phyloP scores from a whole-genome alignment of 2,888 invertebrate species.

The Molorchus minor region DNA sequence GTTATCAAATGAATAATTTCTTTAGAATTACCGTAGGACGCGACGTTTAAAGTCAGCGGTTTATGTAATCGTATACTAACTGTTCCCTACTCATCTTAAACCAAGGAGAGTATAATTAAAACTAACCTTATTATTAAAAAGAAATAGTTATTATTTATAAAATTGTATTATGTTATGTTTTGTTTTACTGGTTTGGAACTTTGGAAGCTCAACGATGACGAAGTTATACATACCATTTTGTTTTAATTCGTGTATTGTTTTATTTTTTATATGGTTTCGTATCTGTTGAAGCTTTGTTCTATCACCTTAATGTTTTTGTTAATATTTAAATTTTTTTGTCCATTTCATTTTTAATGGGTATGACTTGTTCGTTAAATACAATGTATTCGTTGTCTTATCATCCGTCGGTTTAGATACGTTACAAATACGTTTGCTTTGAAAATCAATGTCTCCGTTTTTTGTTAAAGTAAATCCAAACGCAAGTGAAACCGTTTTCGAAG shows the following conservation, averaged over 20 bases:
- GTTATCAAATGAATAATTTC: constrained; percentile 49
- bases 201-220: not conserved
- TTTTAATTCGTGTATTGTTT: too few species aligned
- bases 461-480: constrained; percentile 4
- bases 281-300: too few species aligned
- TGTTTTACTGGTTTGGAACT: too few species aligned
- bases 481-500: not conserved
- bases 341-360: constrained; percentile 9
- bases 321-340: not conserved
- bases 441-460: constrained; percentile 25
- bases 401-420: constrained; percentile 27
- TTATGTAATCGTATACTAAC: constrained; percentile 54
- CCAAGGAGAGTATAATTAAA: too few species aligned
- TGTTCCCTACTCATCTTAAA: constrained; percentile 1
- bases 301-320: not conserved
- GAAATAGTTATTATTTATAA: too few species aligned
- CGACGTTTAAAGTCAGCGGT: constrained; percentile 56
- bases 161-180: too few species aligned
- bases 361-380: constrained; percentile 30
- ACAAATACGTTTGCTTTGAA: constrained; percentile 27
- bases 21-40: constrained; percentile 52
- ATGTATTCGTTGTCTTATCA: constrained; percentile 23
- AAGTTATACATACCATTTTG: not conserved
- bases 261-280: not conserved
- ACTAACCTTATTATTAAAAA: too few species aligned